phyloP scores from a whole-genome alignment of 2,888 invertebrate species.

The Calameuta filiformis region DNA sequence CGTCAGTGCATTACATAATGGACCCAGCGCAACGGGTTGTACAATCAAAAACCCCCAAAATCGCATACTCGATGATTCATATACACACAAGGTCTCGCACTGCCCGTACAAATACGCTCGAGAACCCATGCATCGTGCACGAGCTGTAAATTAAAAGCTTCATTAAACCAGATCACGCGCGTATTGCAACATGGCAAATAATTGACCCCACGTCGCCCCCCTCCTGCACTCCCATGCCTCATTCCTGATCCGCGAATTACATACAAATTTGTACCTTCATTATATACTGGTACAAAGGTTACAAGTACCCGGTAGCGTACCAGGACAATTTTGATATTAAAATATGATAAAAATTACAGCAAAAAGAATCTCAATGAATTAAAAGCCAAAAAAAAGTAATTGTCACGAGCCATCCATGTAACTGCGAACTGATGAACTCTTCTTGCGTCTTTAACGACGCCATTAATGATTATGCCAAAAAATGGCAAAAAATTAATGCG shows the following conservation, averaged over 20 bases:
- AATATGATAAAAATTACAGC: not conserved
- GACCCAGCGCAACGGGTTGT: not conserved
- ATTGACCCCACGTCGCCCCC: not conserved
- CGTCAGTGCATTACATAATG: not conserved
- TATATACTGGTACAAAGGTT: not conserved
- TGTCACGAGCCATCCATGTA: not conserved
- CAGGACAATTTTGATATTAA: too few relatives aligned
- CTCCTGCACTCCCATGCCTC: not conserved
- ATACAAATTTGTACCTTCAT: not conserved
- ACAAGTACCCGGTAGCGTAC: not conserved
- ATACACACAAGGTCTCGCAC: not conserved
- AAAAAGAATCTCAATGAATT: not conserved
- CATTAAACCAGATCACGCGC: slow-evolving; percentile 12
- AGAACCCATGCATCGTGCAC: not conserved
- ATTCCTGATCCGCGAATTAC: not conserved
- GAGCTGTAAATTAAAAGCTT: slow-evolving; percentile 7
- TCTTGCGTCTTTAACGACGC: not conserved
- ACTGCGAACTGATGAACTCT: not conserved
- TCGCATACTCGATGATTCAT: slow-evolving; percentile 1
- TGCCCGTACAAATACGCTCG: not conserved
- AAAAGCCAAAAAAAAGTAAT: not conserved
- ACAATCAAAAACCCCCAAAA: not conserved
- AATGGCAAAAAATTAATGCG: not conserved
- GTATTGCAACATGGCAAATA: slow-evolving; percentile 3
- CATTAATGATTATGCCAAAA: not conserved